Conservation (phyloP, 1,140 invertebrate genomes). For the Penaeus indicus region DNA sequence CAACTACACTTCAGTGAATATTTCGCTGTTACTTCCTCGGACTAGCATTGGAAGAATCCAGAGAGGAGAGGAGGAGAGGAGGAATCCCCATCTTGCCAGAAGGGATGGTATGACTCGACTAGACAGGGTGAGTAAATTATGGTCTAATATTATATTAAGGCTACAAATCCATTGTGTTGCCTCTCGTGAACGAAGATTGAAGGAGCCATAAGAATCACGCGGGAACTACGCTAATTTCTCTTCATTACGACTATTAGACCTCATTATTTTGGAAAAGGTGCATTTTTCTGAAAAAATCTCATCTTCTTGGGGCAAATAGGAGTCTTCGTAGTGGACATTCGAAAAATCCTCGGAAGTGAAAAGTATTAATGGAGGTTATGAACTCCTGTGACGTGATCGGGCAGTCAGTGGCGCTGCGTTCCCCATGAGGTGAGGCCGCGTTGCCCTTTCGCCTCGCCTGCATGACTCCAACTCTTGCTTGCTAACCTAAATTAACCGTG, state of each 20-base stretch:
- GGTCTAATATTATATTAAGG: conserved; percentile 15
- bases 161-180: conserved; percentile 9
- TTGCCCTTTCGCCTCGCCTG: background rate
- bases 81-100: background rate
- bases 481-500: background rate
- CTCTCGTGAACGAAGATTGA: background rate
- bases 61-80: background rate
- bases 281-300: background rate
- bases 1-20: background rate
- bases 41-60: background rate
- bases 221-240: conserved; percentile 6
- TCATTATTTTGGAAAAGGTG: background rate
- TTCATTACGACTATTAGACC: too few species aligned
- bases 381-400: background rate
- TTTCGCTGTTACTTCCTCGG: background rate
- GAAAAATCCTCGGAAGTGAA: background rate
- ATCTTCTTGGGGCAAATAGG: too few species aligned
- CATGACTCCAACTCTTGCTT: background rate
- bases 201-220: conserved; percentile 35
- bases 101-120: conserved; percentile 1
- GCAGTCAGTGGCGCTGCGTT: conserved; percentile 27
- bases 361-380: conserved; percentile 1
- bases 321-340: background rate
- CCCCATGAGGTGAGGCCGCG: conserved; percentile 10
- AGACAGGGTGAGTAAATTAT: conserved; percentile 12